Evolutionary conservation across 2,113 vertebrate species (phyloP).

Genomic region (Prionailurus bengalensis): DNA sequence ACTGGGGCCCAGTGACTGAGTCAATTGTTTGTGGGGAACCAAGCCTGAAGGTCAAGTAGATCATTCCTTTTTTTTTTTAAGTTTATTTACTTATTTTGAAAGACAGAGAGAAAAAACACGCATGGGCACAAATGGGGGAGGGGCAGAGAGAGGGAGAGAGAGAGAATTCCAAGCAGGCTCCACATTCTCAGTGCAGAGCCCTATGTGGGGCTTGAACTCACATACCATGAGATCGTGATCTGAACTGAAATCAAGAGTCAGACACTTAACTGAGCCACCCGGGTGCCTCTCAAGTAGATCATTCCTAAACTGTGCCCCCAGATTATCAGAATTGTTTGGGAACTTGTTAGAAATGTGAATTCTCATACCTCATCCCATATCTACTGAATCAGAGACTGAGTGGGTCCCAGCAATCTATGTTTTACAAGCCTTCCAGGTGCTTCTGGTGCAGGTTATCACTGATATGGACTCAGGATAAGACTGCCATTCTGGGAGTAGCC

Average conservation of each 20-base stretch:
- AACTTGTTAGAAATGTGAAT: slow-evolving; percentile 32
- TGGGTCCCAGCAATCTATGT: not conserved
- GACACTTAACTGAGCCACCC: too few species aligned
- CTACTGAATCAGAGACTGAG: not conserved
- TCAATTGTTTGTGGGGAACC: not conserved
- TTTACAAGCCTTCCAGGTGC: not conserved
- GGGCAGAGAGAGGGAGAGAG: too few species aligned
- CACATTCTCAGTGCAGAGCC: too few species aligned
- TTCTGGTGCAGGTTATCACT: not conserved
- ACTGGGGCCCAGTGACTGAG: not conserved
- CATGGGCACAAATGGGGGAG: too few species aligned
- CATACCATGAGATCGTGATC: too few species aligned
- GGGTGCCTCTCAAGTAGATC: too few species aligned
- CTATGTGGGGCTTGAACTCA: too few species aligned
- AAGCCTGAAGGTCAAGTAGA: not conserved
- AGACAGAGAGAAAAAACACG: too few species aligned
- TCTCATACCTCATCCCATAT: not conserved
- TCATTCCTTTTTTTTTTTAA: not conserved
- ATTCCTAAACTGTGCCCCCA: not conserved
- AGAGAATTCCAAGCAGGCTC: too few species aligned
- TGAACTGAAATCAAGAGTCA: too few species aligned
- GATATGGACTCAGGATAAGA: not conserved
- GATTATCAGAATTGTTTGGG: not conserved
- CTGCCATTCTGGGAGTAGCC: not conserved
- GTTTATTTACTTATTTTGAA: too few species aligned